Base-by-base conservation (phyloP, 2,113 vertebrate species). In the Erythrocercus mccallii region DNA sequence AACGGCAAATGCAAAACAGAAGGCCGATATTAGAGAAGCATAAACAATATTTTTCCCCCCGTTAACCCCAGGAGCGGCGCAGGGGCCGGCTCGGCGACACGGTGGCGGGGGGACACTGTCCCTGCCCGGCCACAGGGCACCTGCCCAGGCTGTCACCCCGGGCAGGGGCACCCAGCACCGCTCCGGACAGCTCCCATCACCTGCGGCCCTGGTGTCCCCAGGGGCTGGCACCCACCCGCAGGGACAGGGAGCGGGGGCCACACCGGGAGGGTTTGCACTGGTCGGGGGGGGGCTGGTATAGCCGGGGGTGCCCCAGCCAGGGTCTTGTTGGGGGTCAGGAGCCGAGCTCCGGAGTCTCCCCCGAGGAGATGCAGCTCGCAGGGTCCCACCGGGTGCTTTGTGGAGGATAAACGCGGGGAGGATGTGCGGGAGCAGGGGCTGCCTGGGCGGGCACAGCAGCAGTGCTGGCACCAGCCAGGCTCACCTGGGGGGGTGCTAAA, bases 1-100 rank as follows among this genome's bases (percentile, higher is more conserved):
- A 97, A 97, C 57, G 92, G 98, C 96, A 98, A 98, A 98, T 98
- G 97, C 78, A 94, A 98, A 98, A 97, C 98, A 98, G 98, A 98
- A 98, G 98, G 97, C 90, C 57, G 93, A 97, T 97, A 97, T 96
- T 97, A 96, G 96, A 95, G 97, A 92, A 96, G 95, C 96, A 96
- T 81, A 97, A 97, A 97, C 97, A 97, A 50, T 45, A 85, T 95
- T 96, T 88, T 33, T 31, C 45, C 42, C 42, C 60, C 47, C 19
- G 15, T 95, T 92, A 88, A 81, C 91, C 91, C 92, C 81, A 88
- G 89, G 22, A 88, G 51, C 0, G 3, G 68, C 10, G 4, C 76
- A 22, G 79, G 17, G 6, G 24, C 54, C 10, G 4, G 35, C 17
- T 50, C 2, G 1, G 72, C 2, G 61, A 42, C 35, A 6, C 0